phyloP scores from a whole-genome alignment of 2,888 invertebrate species.

The Agonopterix subpropinquella region DNA sequence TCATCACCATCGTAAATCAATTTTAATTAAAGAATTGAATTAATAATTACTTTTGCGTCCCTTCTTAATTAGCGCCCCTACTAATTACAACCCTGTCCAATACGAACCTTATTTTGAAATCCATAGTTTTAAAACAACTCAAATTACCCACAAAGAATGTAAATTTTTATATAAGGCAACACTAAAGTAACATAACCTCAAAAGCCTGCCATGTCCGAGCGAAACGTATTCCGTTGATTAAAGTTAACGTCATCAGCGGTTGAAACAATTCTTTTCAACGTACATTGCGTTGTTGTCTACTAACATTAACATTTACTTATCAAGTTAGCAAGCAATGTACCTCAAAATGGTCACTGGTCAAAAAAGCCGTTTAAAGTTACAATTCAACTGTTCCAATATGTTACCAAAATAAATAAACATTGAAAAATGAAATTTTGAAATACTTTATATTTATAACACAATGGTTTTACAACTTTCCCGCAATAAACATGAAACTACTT shows the following conservation, averaged over 20 bases:
- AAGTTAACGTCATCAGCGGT: background rate
- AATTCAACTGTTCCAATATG: no score
- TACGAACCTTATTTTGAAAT: no score
- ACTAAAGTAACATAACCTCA: conserved; percentile 54
- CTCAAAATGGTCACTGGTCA: no score
- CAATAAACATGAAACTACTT: conserved; percentile 12
- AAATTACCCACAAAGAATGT: conserved; percentile 13
- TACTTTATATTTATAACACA: conserved; percentile 11
- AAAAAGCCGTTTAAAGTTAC: no score
- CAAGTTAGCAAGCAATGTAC: no score
- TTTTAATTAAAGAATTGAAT: no score
- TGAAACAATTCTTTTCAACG: conserved; percentile 14
- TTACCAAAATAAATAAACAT: no score
- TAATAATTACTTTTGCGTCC: no score
- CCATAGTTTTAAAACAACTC: background rate
- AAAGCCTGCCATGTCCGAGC: conserved; percentile 55
- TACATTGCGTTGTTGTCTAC: background rate
- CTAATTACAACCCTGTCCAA: no score
- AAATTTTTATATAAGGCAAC: conserved; percentile 40
- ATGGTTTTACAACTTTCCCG: conserved; percentile 39
- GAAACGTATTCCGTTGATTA: conserved; percentile 41
- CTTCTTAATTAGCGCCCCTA: no score
- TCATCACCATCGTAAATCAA: no score
- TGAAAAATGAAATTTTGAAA: conserved; percentile 5
- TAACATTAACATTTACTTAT: no score